Percentiles rank a stretch among this genome's conserved stretches.
These are phyloP conservation scores for Ameiurus melas DNA, from an alignment of 2,113 vertebrate genomes.

Conservation along the genomic window DNA sequence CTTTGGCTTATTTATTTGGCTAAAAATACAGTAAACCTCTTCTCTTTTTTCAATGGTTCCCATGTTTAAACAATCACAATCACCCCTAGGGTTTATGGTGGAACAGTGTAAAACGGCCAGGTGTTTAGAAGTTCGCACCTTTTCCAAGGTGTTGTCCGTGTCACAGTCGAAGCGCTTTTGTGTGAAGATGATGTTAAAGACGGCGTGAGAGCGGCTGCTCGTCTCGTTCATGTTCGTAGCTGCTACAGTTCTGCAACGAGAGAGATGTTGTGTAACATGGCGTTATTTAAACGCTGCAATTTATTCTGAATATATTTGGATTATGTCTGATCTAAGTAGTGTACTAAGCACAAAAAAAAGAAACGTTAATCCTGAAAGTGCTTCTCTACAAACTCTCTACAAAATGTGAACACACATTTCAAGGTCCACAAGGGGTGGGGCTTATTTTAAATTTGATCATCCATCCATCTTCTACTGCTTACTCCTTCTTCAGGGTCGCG, in stretches of 20 bases:
- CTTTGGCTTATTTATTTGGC: background rate
- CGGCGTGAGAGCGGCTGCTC: slow-evolving; percentile 94
- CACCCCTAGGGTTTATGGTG: background rate
- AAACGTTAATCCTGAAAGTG: background rate
- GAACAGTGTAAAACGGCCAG: background rate
- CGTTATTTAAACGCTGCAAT: background rate
- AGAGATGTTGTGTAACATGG: background rate
- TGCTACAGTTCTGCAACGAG: slow-evolving; percentile 84
- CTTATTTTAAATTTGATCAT: background rate
- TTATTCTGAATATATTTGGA: background rate
- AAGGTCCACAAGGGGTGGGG: background rate
- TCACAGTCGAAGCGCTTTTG: slow-evolving; percentile 89
- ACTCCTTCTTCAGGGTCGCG: too few species aligned
- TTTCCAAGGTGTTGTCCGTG: slow-evolving; percentile 87
- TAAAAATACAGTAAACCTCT: background rate
- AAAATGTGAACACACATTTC: background rate
- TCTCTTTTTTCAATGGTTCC: background rate
- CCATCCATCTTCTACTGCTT: too few species aligned
- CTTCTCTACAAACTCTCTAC: background rate
- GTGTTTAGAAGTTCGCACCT: slow-evolving; percentile 66
- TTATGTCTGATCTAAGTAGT: background rate
- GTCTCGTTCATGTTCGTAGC: slow-evolving; percentile 99
- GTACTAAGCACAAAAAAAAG: background rate
- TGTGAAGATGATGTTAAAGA: slow-evolving; percentile 99
- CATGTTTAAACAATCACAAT: background rate